Percentiles rank a stretch among this genome's conserved stretches.
phyloP scores from a whole-genome alignment of 2,797 vertebrate genomes.

The Darevskia mixta region DNA sequence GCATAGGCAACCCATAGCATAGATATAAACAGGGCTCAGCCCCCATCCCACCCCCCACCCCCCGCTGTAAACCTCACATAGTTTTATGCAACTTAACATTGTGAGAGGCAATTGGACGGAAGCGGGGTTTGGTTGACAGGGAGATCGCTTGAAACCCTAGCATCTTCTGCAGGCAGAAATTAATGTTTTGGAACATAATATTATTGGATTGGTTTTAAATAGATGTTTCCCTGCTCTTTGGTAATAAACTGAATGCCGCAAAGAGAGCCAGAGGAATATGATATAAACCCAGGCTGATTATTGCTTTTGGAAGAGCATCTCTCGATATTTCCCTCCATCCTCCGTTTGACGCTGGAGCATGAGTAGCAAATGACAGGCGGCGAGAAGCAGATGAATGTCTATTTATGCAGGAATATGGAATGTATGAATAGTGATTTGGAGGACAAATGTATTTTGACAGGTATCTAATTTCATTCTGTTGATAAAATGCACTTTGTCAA shows the following conservation, averaged over 20 bases:
- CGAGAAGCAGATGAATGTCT: constrained; percentile 72
- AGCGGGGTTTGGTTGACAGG: background rate
- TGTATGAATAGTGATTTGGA: constrained; percentile 75
- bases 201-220: constrained; percentile 73
- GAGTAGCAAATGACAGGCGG: constrained; percentile 69
- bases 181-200: constrained; percentile 65
- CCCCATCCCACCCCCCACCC: background rate
- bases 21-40: accelerated
- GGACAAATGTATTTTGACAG: constrained; percentile 80
- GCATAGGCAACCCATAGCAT: background rate
- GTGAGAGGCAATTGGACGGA: background rate
- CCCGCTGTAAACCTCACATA: background rate
- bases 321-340: constrained; percentile 70
- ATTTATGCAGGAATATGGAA: constrained; percentile 76
- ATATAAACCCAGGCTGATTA: constrained; percentile 61
- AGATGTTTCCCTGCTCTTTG: constrained; percentile 70
- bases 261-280: constrained; percentile 65
- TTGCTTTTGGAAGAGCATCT: constrained; percentile 67
- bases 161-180: constrained; percentile 50
- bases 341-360: constrained; percentile 29
- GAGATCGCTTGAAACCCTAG: constrained; percentile 15
- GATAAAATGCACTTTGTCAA: constrained; percentile 74
- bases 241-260: constrained; percentile 61
- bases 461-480: constrained; percentile 78
- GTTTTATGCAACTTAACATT: background rate